Base-by-base conservation (phyloP, 2,888 invertebrate genomes). In the Ennomos erosarius region DNA sequence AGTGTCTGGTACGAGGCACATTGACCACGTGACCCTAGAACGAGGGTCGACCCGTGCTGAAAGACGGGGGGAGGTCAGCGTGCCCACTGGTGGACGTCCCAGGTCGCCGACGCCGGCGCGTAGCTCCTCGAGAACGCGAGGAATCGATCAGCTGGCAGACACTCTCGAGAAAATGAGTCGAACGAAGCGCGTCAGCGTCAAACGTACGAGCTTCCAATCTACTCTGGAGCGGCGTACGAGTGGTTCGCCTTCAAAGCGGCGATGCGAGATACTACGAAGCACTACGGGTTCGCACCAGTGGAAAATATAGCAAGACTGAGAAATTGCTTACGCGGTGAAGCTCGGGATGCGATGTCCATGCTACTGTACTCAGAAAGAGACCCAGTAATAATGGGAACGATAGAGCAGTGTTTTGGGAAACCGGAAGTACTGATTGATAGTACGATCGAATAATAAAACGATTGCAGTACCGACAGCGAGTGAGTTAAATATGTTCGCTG, bases 371-470 rank as follows among this genome's bases (percentile, higher is more conserved):
- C 55, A 0, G 57, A 64, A 8, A 58, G 54, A 2, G 56, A 64
- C 8, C 68, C 71, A 0, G 58, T 58, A 0, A 33, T 45, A 0
- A 64, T 72, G 57, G 50, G 38, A 8, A 64, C 67, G 0, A 48
- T 73, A 1, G 70, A 70, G 13, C 65, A 65, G 9, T 58, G 64
- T 43, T 71, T 48, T 56, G 74, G 69, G 0, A 55, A 62, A 0
- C 70, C 71, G 0, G 71, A 70, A 26, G 10, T 59, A 0, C 56
- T 71, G 1, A 54, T 71, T 0, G 60, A 63, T 12, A 44, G 44
- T 10, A 55, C 64, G 5, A 9, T 68, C 0, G 59, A 61, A 0
- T 53, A 62, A 0, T 70, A 0, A 67, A 59, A 26, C 64, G 40
- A n/a, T 35, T 72, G 12, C 64, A 1, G 64, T 59, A 1, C 8